Evolutionary conservation across 53 echinoderm and acorn worm species (phyloP), one percentile per base, ranked within the genome.

Genomic region (Zoroaster sp.): DNA sequence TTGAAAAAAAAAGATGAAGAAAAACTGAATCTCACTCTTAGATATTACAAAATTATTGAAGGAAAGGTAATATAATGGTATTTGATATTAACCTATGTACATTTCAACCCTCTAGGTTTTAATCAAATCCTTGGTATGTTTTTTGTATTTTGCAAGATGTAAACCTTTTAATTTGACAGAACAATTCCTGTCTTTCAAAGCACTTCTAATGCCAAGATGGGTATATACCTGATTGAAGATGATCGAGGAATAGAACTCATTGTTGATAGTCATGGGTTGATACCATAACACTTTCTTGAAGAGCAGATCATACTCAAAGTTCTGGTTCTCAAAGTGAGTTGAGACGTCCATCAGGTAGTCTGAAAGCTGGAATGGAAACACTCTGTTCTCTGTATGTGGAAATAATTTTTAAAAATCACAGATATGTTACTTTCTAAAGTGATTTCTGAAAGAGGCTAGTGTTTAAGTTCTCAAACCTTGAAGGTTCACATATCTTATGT

Each of bases 341-440:
- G 88, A 89, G 18, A 91, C 88, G 54, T 97, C 98, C 95, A 97
- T 94, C 89, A 97, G 81, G 83, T 95, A 97, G 70, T 91, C 92
- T 15, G 55, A 79, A 34, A 31, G 69, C 49, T 94, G 91, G 31
- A 96, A 75, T 25, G 69, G 74, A n/a, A 71, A 69, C 32, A 86
- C 75, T 66, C 78, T 73, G 51, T 89, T 90, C 59, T 93, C 96
- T 96, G 80, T 2, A 55, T 3, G 15, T 68, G 7, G 41, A 20
- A 72, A 37, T 69, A 18, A 38, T 20, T 40, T 37, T 78, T 35
- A 63, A 17, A 51, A 82, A 69, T 1, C 42, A 43, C 20, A 47
- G 5, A 47, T 31, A 20, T 43, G 35, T 14, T 34, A 69, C 12
- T 32, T 12, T 33, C 28, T 67, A 3, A 9, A 32, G 23, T 23